Evolutionary conservation across 2,113 vertebrate genomes (phyloP), one percentile per base, ranked within the genome.

Genomic region (Gadus macrocephalus): DNA sequence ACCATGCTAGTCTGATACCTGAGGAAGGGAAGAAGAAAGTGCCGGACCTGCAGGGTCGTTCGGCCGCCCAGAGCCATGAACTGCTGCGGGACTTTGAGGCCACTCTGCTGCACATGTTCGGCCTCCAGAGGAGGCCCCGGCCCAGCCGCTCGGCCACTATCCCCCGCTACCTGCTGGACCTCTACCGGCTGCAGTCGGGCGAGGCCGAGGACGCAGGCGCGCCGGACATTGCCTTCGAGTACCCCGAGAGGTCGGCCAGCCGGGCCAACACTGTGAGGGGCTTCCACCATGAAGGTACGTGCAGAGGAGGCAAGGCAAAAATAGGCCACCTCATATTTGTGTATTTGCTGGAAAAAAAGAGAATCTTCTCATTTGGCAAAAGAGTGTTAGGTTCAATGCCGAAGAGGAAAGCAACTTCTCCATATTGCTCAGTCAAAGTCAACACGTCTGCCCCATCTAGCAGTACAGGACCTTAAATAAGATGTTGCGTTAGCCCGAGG

Each of bases 41-140:
- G 69, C 91, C 94, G 79, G 94, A 95, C 83, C 93, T 94, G 85
- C 94, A 94, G 91, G 93, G 92, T 92, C 93, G 93, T 88, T 93
- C 93, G 89, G 92, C 91, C 82, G 81, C 90, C 89, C 95, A 95
- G 92, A 96, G 92, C 93, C 93, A 98, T 96, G 95, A 97, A 91
- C 95, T 98, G 91, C 92, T 98, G 90, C 95, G 94, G 91, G 96
- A 97, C 93, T 98, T 99, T 81, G 97, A 99, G 94, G 95, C 95
- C 68, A 97, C 95, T 70, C 94, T 98, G 90, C 94, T 99, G 85
- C 96, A 97, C 90, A 98, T 99, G 96, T 99, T 98, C 17, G 96
- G 97, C 82, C 94, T 99, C 88, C 96, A 95, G 86, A 91, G 92
- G 83, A 94, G 97, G 74, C 97, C 97, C 25, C 91, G 95, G 89